Evolutionary conservation across 2,888 invertebrate genomes (phyloP).

Genomic region (Aleiodes leptofemur): DNA sequence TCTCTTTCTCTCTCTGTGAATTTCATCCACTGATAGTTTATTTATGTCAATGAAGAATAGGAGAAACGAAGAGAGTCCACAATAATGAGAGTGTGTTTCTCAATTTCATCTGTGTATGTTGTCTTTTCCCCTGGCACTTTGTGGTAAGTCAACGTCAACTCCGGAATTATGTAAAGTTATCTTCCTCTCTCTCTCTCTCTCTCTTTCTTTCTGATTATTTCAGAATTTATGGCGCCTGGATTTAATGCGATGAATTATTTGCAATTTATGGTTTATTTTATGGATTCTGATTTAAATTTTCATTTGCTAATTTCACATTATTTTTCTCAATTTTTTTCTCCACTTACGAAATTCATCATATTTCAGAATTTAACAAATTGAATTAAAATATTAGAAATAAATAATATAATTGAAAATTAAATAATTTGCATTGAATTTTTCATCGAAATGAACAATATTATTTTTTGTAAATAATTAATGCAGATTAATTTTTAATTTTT

Average conservation of each 20-base stretch:
- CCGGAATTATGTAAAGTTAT: slow-evolving; percentile 12
- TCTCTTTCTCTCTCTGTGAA: background rate
- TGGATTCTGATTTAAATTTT: background rate
- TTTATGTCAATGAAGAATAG: background rate
- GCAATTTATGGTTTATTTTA: background rate
- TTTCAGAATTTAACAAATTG: no score
- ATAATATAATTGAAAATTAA: no score
- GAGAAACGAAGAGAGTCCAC: slow-evolving; percentile 10
- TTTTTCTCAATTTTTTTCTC: no score
- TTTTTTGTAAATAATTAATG: no score
- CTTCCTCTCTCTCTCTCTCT: background rate
- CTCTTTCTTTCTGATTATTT: background rate
- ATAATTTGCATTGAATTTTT: no score
- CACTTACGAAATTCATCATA: no score
- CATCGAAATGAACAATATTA: no score
- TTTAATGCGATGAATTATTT: slow-evolving; percentile 5
- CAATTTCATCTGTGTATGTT: slow-evolving; percentile 5
- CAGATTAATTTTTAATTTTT: no score
- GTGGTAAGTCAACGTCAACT: slow-evolving; percentile 6
- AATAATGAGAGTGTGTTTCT: slow-evolving; percentile 38
- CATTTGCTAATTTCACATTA: no score
- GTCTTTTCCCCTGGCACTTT: slow-evolving; percentile 5
- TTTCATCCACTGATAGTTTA: background rate
- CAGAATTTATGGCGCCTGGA: background rate
- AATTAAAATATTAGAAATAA: no score